Evolutionary conservation across 2,797 vertebrate species (phyloP).

Genomic region (Diceros bicornis): DNA sequence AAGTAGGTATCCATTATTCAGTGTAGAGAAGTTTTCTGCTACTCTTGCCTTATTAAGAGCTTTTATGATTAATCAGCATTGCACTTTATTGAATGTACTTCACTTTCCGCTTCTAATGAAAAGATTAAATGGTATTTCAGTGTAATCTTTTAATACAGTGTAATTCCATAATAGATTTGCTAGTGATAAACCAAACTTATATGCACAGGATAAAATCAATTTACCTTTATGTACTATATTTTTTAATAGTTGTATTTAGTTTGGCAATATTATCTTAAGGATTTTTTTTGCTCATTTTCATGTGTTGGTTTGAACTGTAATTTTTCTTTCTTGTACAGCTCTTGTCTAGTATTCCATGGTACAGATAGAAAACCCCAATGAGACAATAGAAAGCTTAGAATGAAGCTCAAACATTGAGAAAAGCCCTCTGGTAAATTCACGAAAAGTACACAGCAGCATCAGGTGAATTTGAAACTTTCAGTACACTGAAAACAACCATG

Average conservation of each 20-base stretch:
- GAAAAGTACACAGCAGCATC: background rate
- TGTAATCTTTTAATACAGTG: constrained; percentile 67
- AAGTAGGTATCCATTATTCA: constrained; percentile 60
- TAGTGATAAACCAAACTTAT: constrained; percentile 20
- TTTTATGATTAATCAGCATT: constrained; percentile 69
- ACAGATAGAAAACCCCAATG: background rate
- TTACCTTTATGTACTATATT: background rate
- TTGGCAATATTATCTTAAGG: background rate
- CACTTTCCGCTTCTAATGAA: constrained; percentile 67
- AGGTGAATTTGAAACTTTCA: background rate
- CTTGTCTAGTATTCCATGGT: background rate
- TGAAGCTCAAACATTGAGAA: background rate
- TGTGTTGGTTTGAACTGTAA: background rate
- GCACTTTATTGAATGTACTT: constrained; percentile 48
- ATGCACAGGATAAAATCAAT: background rate
- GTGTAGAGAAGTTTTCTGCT: constrained; percentile 39
- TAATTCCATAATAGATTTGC: constrained; percentile 57
- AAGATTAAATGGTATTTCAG: constrained; percentile 70
- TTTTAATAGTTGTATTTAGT: background rate
- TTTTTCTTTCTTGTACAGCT: background rate
- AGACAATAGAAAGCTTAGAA: background rate
- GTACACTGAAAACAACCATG: background rate
- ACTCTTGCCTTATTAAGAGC: constrained; percentile 68
- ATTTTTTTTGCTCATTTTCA: background rate
- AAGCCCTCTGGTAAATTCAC: background rate